These are phyloP conservation scores for Thripadectes ignobilis DNA, from an alignment of 2,797 vertebrate species.

Conservation along the genomic window DNA sequence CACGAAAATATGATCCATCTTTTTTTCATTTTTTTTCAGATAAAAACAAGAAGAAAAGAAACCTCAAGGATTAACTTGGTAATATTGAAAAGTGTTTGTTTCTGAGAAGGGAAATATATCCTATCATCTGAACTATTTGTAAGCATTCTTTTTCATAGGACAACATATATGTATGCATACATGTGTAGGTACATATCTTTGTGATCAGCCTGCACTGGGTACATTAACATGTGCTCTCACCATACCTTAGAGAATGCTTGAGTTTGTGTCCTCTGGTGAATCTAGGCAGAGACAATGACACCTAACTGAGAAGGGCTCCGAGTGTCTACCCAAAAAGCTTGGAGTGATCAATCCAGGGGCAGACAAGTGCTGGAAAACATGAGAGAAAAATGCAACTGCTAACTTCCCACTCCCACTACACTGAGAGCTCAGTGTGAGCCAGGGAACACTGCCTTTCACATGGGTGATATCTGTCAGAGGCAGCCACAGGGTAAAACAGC, in stretches of 20 bases:
- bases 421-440: background rate
- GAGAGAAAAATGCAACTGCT: background rate
- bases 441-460: background rate
- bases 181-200: background rate
- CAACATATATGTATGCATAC: too few species aligned
- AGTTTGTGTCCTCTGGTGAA: background rate
- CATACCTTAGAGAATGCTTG: rapidly evolving
- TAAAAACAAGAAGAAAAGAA: background rate
- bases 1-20: background rate
- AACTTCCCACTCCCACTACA: background rate
- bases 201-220: background rate
- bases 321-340: background rate
- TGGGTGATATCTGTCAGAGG: background rate
- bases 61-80: background rate
- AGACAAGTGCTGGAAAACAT: background rate
- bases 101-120: background rate
- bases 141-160: background rate
- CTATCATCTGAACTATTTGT: background rate
- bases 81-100: background rate
- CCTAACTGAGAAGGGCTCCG: background rate
- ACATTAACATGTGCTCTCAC: background rate
- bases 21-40: background rate
- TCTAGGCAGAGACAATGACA: background rate
- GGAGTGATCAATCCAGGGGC: background rate
- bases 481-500: background rate